A percentile compares a stretch with the other conserved stretches of the same genome.
Conservation (phyloP, 1,140 invertebrate genomes). For the Drosophila leontia region DNA sequence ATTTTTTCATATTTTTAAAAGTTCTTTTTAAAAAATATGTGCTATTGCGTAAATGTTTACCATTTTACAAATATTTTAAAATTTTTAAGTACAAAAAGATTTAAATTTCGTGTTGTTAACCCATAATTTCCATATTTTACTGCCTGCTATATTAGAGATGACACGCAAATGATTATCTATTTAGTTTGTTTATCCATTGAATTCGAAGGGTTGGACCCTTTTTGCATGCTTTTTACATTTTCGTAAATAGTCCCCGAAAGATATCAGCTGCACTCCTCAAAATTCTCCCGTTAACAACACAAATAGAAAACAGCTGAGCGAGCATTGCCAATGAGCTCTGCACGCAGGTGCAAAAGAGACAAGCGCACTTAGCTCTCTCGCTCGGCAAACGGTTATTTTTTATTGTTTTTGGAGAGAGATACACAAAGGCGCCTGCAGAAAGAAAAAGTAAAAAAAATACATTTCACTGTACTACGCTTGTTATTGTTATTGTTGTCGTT, state of each 20-base stretch:
- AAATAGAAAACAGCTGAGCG: constrained; percentile 44
- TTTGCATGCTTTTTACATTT: neutral
- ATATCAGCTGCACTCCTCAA: constrained; percentile 34
- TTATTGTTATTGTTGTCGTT: constrained; percentile 40
- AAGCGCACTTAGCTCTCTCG: constrained; percentile 9
- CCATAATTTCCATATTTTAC: too few species aligned
- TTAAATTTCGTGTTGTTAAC: neutral
- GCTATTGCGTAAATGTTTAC: neutral
- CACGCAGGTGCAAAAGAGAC: constrained; percentile 32
- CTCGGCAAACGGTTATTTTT: constrained; percentile 28
- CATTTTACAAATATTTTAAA: neutral
- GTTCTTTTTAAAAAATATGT: neutral
- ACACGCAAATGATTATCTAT: neutral
- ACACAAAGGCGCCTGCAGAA: constrained; percentile 45
- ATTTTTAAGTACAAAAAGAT: neutral
- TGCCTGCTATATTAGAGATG: neutral
- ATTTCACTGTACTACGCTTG: constrained; percentile 42
- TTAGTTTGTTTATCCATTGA: neutral
- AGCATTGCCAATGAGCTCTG: constrained; percentile 12
- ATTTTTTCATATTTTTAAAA: too few species aligned
- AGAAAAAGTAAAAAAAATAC: constrained; percentile 65
- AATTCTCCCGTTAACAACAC: constrained; percentile 27
- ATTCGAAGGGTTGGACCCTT: neutral
- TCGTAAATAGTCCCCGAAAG: constrained; percentile 10
- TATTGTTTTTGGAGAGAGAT: constrained; percentile 44